Evolutionary conservation across 2,888 invertebrate species (phyloP), one percentile per base, ranked within the genome.

Genomic region (Lasioglossum vierecki): DNA sequence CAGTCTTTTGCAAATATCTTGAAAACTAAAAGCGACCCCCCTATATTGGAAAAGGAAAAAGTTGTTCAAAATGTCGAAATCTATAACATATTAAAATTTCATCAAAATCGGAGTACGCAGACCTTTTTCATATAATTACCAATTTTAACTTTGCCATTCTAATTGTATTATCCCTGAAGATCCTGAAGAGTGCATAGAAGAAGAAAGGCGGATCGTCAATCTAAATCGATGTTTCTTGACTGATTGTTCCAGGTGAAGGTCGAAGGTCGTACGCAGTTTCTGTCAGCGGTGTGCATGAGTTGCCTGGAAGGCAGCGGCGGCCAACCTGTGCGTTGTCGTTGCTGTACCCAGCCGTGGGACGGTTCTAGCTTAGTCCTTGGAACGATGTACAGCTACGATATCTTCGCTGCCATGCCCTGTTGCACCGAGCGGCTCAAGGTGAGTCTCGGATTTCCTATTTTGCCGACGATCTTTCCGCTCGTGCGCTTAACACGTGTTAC

Each of bases 381-480:
- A 89, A 99, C 99, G 88, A 99, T 99, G 98, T 99, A 99, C 96
- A 98, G 99, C 85, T 99, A 99, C 94, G 99, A 99, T 95, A 98
- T 99, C 92, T 99, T 99, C 95, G 99, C 99, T 94, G 99, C 99
- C 86, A 98, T 98, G 96, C 99, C 99, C 30, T 99, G 99, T 95
- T 99, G 99, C 96, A 97, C 97, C 94, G 98, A 98, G 94, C 96
- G 99, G 92, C 96, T 99, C 92, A 98, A 98, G 97, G 98, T 98
- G 94, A 84, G 83, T 72, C n/a, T 41, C 53, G 44, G 76, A 73
- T 76, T 80, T 73, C 78, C 53, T 71, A 60, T 35, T 63, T 60
- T 15, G 46, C 66, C 46, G 63, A 22, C 11, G 11, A 68, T 39
- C 72, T 72, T 66, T 66, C 66, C 66, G 35, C 66, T 66, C 35